These are phyloP conservation scores for Epinotia nisella DNA, from an alignment of 2,888 invertebrate genomes.

Conservation along the genomic window DNA sequence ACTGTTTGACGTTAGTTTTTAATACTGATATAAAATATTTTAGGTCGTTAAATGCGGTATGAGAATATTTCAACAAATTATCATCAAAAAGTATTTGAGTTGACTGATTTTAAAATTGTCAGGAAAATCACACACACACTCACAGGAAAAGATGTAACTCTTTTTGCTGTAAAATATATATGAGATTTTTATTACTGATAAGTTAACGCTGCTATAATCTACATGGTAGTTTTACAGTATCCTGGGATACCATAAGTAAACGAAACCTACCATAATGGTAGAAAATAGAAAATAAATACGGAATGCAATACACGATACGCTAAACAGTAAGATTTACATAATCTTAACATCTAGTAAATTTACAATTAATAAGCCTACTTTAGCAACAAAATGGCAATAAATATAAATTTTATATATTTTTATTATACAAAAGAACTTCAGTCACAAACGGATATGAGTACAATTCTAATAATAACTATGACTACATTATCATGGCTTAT, in stretches of 20 bases:
- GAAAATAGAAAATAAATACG: slow-evolving; percentile 55
- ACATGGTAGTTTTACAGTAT: slow-evolving; percentile 10
- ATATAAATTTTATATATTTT: slow-evolving; percentile 52
- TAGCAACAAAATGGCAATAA: slow-evolving; percentile 63
- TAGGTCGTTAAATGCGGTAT: slow-evolving; percentile 72
- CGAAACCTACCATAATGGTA: slow-evolving; percentile 54
- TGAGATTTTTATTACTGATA: background rate
- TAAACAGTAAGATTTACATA: slow-evolving; percentile 52
- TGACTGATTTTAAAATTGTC: too few species aligned
- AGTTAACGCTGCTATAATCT: background rate
- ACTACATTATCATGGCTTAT: slow-evolving; percentile 40
- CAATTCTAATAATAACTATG: slow-evolving; percentile 38
- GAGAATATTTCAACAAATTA: slow-evolving; percentile 13
- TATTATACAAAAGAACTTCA: slow-evolving; percentile 57
- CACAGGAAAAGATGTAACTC: too few species aligned
- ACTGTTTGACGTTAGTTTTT: slow-evolving; percentile 54
- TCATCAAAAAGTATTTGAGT: background rate
- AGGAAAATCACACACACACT: too few species aligned
- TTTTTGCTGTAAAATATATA: too few species aligned
- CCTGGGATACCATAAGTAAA: slow-evolving; percentile 53
- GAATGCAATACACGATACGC: slow-evolving; percentile 57
- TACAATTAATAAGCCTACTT: slow-evolving; percentile 58
- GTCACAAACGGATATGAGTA: slow-evolving; percentile 48
- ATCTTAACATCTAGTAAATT: slow-evolving; percentile 55
- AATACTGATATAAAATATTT: slow-evolving; percentile 68